A percentile compares a stretch with the other conserved stretches of the same genome.
Evolutionary conservation across 2,888 invertebrate species (phyloP).

Genomic region (Tortricodes alternella): DNA sequence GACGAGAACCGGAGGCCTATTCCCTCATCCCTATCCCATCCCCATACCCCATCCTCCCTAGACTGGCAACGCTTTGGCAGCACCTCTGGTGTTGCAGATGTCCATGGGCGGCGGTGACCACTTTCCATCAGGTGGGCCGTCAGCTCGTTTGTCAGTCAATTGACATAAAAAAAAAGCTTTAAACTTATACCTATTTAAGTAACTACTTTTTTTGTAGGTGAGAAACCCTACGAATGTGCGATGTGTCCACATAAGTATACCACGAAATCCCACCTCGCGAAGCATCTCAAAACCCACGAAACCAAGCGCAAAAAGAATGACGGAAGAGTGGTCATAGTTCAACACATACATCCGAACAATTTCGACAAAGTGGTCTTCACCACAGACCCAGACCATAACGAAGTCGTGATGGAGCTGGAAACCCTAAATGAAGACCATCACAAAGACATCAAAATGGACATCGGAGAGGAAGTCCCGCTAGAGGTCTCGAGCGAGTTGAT

Average conservation of each 20-base stretch:
- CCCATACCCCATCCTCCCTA: no score
- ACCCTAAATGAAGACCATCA: background rate
- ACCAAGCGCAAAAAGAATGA: slow-evolving; percentile 41
- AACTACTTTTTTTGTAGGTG: slow-evolving; percentile 58
- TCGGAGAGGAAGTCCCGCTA: slow-evolving; percentile 48
- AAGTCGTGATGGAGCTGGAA: slow-evolving; percentile 23
- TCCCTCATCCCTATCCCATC: no score
- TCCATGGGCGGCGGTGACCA: no score
- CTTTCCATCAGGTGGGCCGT: no score
- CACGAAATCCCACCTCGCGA: slow-evolving; percentile 60
- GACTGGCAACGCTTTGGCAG: no score
- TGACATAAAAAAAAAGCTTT: no score
- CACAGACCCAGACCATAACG: background rate
- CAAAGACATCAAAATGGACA: slow-evolving; percentile 33
- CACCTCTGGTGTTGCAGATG: no score
- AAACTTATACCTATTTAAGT: no score
- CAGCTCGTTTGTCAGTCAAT: no score
- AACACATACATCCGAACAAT: slow-evolving; percentile 25
- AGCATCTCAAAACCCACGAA: slow-evolving; percentile 59
- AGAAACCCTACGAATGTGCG: slow-evolving; percentile 68
- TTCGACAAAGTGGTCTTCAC: slow-evolving; percentile 1
- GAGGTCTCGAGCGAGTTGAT: slow-evolving; percentile 57
- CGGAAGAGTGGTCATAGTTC: slow-evolving; percentile 41
- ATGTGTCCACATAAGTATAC: slow-evolving; percentile 56
- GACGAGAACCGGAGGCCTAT: no score